A percentile compares a stretch with the other conserved stretches of the same genome.
phyloP scores from a whole-genome alignment of 1,140 invertebrate species.

The Cotesia vestalis region DNA sequence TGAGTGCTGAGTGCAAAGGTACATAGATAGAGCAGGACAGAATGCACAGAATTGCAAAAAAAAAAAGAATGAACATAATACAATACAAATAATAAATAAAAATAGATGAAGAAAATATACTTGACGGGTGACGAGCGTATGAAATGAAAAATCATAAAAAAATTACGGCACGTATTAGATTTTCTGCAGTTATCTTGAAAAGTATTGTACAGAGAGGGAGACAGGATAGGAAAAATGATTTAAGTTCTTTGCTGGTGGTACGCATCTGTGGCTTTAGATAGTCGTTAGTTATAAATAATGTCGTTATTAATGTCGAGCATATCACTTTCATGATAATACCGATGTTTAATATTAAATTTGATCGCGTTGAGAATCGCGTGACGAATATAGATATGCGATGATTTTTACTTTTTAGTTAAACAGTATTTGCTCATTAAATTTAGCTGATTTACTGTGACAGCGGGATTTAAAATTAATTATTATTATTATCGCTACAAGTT shows the following conservation, averaged over 20 bases:
- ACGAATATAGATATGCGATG: too few species aligned
- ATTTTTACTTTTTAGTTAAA: too few species aligned
- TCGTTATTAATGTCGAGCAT: too few species aligned
- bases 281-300: too few species aligned
- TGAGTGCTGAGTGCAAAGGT: background rate
- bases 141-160: conserved; percentile 9
- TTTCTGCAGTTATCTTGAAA: background rate
- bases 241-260: background rate
- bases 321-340: too few species aligned
- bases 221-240: conserved; percentile 17
- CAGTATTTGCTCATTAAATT: too few species aligned
- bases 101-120: background rate
- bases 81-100: background rate
- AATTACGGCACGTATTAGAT: background rate
- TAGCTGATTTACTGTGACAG: too few species aligned
- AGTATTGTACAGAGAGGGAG: background rate
- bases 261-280: too few species aligned
- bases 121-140: background rate
- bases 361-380: too few species aligned
- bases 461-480: too few species aligned
- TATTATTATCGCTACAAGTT: too few species aligned
- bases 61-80: background rate
- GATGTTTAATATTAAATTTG: too few species aligned
- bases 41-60: background rate
- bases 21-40: background rate